Conservation (phyloP, 2,888 invertebrate species). For the Unio pictorum region DNA sequence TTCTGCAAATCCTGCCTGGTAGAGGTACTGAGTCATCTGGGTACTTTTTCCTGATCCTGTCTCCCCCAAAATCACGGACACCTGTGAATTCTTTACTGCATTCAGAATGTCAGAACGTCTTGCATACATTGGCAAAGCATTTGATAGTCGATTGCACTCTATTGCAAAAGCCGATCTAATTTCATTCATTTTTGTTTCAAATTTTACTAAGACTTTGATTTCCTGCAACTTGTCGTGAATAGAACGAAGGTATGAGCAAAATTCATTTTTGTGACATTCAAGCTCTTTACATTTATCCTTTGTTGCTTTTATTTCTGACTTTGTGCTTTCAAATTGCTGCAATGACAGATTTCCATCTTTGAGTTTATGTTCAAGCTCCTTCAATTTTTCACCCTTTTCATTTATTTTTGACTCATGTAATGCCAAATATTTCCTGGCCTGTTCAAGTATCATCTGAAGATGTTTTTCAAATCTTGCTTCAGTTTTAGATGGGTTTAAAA, state of each 20-base stretch:
- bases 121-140: constrained; percentile 66
- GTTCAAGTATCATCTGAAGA: constrained; percentile 8
- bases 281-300: constrained; percentile 47
- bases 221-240: constrained; percentile 25
- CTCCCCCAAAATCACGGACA: constrained; percentile 67
- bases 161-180: constrained; percentile 41
- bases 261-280: constrained; percentile 42
- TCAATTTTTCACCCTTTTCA: constrained; percentile 1
- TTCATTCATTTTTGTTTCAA: constrained; percentile 23
- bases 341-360: constrained; percentile 15
- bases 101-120: constrained; percentile 51
- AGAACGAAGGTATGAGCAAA: constrained; percentile 20
- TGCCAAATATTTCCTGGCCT: constrained; percentile 6
- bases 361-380: constrained; percentile 5
- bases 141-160: constrained; percentile 48
- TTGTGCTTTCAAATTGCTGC: constrained; percentile 18
- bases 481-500: background rate
- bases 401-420: constrained; percentile 19
- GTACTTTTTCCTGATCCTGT: constrained; percentile 72
- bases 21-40: constrained; percentile 69
- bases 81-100: constrained; percentile 52
- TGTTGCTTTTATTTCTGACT: constrained; percentile 25
- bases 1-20: constrained; percentile 52
- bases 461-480: constrained; percentile 2
- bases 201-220: constrained; percentile 11